A percentile compares a stretch with the other conserved stretches of the same genome.
These are phyloP conservation scores for Danio tinwini DNA, from an alignment of 2,797 vertebrate species.

Conservation along the genomic window DNA sequence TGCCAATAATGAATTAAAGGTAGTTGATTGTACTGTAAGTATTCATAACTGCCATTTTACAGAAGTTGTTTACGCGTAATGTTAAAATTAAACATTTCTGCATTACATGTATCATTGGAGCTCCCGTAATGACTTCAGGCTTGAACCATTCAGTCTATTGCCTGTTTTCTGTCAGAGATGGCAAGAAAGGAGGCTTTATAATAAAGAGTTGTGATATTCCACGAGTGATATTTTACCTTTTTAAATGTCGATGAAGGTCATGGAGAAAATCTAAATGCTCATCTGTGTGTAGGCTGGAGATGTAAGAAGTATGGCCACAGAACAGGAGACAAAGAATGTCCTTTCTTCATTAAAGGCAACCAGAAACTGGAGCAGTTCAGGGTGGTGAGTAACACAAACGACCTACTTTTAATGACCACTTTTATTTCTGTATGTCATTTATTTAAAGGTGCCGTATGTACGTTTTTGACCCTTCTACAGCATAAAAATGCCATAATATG, in stretches of 20 bases:
- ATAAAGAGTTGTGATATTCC: not conserved
- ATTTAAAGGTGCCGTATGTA: not conserved
- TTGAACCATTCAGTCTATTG: not conserved
- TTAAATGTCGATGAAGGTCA: not conserved
- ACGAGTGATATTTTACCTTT: not conserved
- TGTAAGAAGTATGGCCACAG: conserved; percentile 95
- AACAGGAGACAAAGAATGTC: conserved; percentile 93
- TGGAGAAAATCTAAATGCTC: not conserved
- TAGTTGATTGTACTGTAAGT: too few species aligned
- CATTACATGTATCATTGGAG: too few species aligned
- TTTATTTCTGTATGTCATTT: not conserved
- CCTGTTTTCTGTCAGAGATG: not conserved
- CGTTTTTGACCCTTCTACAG: too few species aligned
- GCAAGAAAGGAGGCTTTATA: not conserved
- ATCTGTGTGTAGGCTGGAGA: conserved; percentile 85
- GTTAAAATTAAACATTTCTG: too few species aligned
- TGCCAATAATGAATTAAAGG: too few species aligned
- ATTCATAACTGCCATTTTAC: too few species aligned
- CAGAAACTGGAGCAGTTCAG: conserved; percentile 97
- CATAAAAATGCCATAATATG: too few species aligned
- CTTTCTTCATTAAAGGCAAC: conserved; percentile 98
- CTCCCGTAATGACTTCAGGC: too few species aligned
- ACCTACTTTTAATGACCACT: not conserved
- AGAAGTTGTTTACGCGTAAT: too few species aligned
- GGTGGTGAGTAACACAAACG: conserved; percentile 83